Conservation (phyloP, 2,797 vertebrate species). For the Sarcophilus harrisii region DNA sequence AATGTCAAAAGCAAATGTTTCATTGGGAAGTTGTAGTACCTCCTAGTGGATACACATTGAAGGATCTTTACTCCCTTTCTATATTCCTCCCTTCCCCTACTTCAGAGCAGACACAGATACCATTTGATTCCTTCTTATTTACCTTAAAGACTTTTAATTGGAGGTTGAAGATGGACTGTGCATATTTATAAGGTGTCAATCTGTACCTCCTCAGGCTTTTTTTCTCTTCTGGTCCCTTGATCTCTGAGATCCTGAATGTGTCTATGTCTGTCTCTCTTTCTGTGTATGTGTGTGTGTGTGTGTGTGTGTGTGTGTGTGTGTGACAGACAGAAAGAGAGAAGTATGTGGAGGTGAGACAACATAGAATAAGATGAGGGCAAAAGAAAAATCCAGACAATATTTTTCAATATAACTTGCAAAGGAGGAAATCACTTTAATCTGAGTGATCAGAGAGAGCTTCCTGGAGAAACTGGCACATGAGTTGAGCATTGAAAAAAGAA, state of each 20-base stretch:
- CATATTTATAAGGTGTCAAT: background rate
- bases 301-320: no score
- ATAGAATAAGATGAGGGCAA: background rate
- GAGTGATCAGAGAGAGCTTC: background rate
- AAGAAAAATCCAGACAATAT: background rate
- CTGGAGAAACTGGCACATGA: background rate
- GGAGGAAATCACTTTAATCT: background rate
- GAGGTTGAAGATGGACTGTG: background rate
- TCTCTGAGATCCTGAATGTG: background rate
- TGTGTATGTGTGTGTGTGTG: no score
- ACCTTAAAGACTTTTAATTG: background rate
- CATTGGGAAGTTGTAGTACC: background rate
- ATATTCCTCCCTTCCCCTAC: background rate
- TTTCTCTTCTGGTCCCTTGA: background rate
- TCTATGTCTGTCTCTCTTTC: no score
- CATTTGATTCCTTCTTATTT: background rate
- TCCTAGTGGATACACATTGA: background rate
- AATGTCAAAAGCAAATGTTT: conserved; percentile 1
- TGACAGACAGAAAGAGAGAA: no score
- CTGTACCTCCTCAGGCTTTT: background rate
- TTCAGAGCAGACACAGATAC: background rate
- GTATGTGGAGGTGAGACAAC: background rate
- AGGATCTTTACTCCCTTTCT: background rate
- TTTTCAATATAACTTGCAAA: background rate
- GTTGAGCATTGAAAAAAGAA: background rate